phyloP scores from a whole-genome alignment of 2,888 invertebrate genomes.

The Creontiades dilutus region DNA sequence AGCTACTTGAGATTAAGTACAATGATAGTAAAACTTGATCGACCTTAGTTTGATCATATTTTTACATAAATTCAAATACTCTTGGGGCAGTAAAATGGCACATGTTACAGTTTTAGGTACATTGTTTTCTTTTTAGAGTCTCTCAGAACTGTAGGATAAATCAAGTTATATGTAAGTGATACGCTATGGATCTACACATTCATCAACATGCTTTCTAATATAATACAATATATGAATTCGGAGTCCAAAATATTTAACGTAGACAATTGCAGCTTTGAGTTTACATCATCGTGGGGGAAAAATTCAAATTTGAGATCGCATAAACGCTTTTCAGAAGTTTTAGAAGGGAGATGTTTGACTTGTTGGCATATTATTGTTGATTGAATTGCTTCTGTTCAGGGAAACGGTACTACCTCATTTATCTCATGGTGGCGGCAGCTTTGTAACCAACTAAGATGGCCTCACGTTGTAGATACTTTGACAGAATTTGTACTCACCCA shows the following conservation, averaged over 20 bases:
- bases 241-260: neutral
- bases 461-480: no score
- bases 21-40: neutral
- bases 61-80: neutral
- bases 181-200: neutral
- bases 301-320: no score
- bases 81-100: constrained; percentile 38
- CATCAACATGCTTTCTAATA: neutral
- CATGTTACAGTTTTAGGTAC: constrained; percentile 33
- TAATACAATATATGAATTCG: neutral
- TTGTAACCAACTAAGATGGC: no score
- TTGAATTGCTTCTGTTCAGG: neutral
- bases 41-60: neutral
- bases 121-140: neutral
- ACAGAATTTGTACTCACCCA: neutral
- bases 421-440: no score
- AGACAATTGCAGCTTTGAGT: neutral
- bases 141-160: neutral
- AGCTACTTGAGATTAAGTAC: neutral
- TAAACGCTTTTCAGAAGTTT: no score
- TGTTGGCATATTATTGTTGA: no score
- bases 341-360: no score
- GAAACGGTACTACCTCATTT: neutral
- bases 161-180: neutral
- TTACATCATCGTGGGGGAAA: neutral